A percentile compares a stretch with the other conserved stretches of the same genome.
Conservation (phyloP, 2,888 invertebrate species). For the Dicyrtomina minuta region DNA sequence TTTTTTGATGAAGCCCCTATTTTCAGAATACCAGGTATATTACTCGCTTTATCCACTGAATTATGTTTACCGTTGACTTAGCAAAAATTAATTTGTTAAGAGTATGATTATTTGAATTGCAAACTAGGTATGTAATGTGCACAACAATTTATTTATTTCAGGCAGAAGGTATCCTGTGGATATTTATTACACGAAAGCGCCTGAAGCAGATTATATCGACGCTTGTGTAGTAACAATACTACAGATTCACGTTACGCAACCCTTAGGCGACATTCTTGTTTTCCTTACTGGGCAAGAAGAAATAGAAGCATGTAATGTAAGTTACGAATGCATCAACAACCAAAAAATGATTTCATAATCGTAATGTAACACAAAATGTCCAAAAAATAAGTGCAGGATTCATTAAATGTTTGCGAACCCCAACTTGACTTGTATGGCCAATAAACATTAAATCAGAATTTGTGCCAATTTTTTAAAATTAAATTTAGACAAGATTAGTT, state of each 20-base stretch:
- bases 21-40: constrained; percentile 78
- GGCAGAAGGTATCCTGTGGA: constrained; percentile 97
- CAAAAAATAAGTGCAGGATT: too few relatives aligned
- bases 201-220: constrained; percentile 98
- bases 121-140: too few relatives aligned
- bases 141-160: constrained; percentile 36
- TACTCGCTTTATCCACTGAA: too few relatives aligned
- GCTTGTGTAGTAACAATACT: constrained; percentile 95
- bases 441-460: not conserved
- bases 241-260: constrained; percentile 98
- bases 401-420: too few relatives aligned
- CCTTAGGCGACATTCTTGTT: constrained; percentile 91
- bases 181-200: constrained; percentile 98
- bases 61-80: too few relatives aligned
- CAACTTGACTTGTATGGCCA: too few relatives aligned
- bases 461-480: constrained; percentile 4
- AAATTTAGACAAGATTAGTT: too few relatives aligned
- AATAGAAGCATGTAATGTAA: constrained; percentile 57
- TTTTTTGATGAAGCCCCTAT: constrained; percentile 99
- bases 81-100: too few relatives aligned
- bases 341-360: too few relatives aligned
- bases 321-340: too few relatives aligned
- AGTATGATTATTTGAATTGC: not conserved
- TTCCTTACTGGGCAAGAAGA: constrained; percentile 77
- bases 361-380: too few relatives aligned